Evolutionary conservation across 64 coral and sea anemone species (phyloP), one percentile per base, ranked within the genome.

Genomic region (Stichodactyla helianthus): DNA sequence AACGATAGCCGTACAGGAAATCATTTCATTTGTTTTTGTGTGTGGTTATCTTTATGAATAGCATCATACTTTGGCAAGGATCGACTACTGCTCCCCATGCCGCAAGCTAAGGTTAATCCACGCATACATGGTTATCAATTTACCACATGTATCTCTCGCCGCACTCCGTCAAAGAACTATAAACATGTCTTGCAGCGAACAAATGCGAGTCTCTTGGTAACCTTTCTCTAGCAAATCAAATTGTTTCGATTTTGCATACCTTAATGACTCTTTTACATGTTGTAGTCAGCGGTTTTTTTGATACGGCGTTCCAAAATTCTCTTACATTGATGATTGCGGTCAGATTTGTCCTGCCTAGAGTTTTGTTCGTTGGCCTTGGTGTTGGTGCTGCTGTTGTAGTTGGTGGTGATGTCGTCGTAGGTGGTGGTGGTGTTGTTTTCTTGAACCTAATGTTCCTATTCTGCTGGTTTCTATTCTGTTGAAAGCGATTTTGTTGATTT

Each of bases 201-300:
- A 35, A 35, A 35, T 35, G 31, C 31, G 2, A 35, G 31, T 35
- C 31, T 35, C 31, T 35, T 35, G 31, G 31, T 35, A 1, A 35
- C 31, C 31, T 35, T 35, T 35, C 31, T 35, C 31, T 35, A 35
- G 2, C 31, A 35, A 35, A 35, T 35, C 31, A 35, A 35, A 35
- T 35, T 35, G 31, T 35, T 35, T 35, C 31, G 31, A 35, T 35
- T 35, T 35, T 35, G 14, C 78, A 55, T 84, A 84, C 83, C 83
- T 84, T 61, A 20, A 84, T 84, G 9, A 84, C 15, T 55, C 55
- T 57, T 51, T 84, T 84, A n/a, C 83, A 84, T 6, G 25, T 62
- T 11, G 83, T 84, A 7, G 83, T 84, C 55, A 84, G 55, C 17
- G 83, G 83, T 52, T 81, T 23, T 20, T 81, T 53, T 5, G 78